Percentiles rank a stretch among this genome's conserved stretches.
These are phyloP conservation scores for Cryptomyrus ogoouensis DNA, from an alignment of 2,113 vertebrate species.

Conservation along the genomic window DNA sequence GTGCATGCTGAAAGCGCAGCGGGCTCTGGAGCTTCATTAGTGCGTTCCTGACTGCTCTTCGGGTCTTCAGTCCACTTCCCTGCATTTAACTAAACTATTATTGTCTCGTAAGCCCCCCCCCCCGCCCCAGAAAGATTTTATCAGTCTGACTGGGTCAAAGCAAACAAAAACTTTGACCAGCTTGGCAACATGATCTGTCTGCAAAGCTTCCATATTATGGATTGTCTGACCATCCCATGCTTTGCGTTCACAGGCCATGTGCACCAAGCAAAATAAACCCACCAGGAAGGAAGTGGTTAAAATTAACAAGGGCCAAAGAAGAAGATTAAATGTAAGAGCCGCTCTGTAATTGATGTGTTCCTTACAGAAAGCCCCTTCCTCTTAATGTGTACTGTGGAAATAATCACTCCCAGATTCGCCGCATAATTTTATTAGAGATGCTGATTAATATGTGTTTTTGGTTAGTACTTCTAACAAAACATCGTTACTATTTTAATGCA, in stretches of 20 bases:
- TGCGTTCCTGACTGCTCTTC: not conserved
- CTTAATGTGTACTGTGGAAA: slow-evolving; percentile 52
- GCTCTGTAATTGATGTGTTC: slow-evolving; percentile 66
- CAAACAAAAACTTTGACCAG: slow-evolving; percentile 54
- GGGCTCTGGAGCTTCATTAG: not conserved
- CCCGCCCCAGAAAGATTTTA: not conserved
- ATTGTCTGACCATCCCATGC: slow-evolving; percentile 59
- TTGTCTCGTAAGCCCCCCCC: not conserved
- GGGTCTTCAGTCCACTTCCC: not conserved
- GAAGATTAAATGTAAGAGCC: slow-evolving; percentile 66
- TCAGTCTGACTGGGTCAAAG: not conserved
- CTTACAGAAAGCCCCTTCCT: slow-evolving; percentile 37
- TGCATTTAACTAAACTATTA: not conserved
- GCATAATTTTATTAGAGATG: slow-evolving; percentile 51
- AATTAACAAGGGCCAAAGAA: slow-evolving; percentile 69
- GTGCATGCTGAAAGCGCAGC: not conserved
- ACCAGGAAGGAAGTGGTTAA: slow-evolving; percentile 77
- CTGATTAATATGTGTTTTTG: slow-evolving; percentile 68
- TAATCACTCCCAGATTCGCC: slow-evolving; percentile 68
- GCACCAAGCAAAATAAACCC: slow-evolving; percentile 88
- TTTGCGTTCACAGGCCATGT: slow-evolving; percentile 68
- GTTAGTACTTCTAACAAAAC: slow-evolving; percentile 66
- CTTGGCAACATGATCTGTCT: slow-evolving; percentile 56
- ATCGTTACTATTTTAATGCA: slow-evolving; percentile 28
- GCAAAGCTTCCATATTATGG: slow-evolving; percentile 62